Evolutionary conservation across 2,113 vertebrate species (phyloP), one percentile per base, ranked within the genome.

Genomic region (Coturnix japonica): DNA sequence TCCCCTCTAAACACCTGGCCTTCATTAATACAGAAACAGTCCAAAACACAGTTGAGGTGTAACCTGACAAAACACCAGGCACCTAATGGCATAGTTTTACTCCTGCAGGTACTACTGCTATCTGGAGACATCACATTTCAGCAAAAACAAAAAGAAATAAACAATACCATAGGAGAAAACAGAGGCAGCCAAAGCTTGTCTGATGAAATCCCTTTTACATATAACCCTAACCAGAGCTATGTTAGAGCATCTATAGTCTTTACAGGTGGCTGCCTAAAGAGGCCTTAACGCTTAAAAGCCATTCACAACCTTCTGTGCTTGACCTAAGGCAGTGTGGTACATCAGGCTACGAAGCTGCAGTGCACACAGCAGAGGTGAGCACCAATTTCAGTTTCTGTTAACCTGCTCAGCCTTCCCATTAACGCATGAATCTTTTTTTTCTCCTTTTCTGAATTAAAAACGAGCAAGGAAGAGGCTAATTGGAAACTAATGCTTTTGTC

Each of bases 391-490:
- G 7, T 28, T 59, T 35, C 80, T 13, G 75, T 59, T 47, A 76
- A 54, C 19, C 9, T 22, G 23, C 1, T 31, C 3, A 43, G n/a
- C 22, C n/a, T 65, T 66, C 11, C 47, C 57, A 35, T 10, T 73
- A 53, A 77, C 0, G 7, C 10, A 35, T 0, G 0, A 3, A 67
- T 37, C 3, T 4, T n/a, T 85, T 81, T 35, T n/a, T 11, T 19
- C 66, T 46, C 14, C 8, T n/a, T n/a, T n/a, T n/a, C 21, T 63
- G 39, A 1, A 0, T 2, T 49, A 60, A 19, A 67, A 73, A 43
- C 6, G 2, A 75, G 44, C 2, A 26, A 25, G n/a, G 49, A 53
- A 21, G 63, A 37, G 23, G 44, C 11, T 56, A 28, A 43, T 10
- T 18, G 43, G 64, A 71, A 88, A 75, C 26, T 49, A 65, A 63